A percentile compares a stretch with the other conserved stretches of the same genome.
Evolutionary conservation across 2,113 vertebrate species (phyloP).

Genomic region (Petrocephalus zakoni): DNA sequence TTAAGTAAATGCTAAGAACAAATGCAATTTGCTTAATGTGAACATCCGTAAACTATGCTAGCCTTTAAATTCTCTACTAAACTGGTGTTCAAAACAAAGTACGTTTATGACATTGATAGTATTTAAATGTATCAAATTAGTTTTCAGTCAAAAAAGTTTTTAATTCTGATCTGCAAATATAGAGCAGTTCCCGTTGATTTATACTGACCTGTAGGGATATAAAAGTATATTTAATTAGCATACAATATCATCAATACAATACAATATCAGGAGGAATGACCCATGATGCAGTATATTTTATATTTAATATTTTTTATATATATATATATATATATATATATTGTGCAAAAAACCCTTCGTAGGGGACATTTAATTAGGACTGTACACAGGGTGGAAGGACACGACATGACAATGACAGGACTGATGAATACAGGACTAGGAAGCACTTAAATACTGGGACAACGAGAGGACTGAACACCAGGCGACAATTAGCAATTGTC

Average conservation of each 20-base stretch:
- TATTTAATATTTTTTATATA: too few species aligned
- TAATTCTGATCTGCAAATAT: background rate
- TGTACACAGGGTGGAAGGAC: too few species aligned
- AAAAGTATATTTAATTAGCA: background rate
- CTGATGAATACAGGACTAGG: too few species aligned
- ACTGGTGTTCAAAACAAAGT: background rate
- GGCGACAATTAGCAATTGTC: too few species aligned
- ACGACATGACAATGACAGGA: too few species aligned
- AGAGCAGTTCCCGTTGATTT: background rate
- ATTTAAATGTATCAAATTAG: background rate
- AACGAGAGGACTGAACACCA: too few species aligned
- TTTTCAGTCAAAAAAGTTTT: background rate
- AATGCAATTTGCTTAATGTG: background rate
- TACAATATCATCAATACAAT: background rate
- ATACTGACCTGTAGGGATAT: background rate
- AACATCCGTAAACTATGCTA: background rate
- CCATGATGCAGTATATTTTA: too few species aligned
- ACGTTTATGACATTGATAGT: background rate
- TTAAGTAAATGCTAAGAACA: background rate
- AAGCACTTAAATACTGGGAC: too few species aligned
- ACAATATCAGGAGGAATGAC: too few species aligned
- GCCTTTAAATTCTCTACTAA: background rate
- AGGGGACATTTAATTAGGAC: too few species aligned
- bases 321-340: too few species aligned
- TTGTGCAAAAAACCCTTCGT: too few species aligned